Evolutionary conservation across 2,113 vertebrate genomes (phyloP).

Genomic region (Burhinus bistriatus): DNA sequence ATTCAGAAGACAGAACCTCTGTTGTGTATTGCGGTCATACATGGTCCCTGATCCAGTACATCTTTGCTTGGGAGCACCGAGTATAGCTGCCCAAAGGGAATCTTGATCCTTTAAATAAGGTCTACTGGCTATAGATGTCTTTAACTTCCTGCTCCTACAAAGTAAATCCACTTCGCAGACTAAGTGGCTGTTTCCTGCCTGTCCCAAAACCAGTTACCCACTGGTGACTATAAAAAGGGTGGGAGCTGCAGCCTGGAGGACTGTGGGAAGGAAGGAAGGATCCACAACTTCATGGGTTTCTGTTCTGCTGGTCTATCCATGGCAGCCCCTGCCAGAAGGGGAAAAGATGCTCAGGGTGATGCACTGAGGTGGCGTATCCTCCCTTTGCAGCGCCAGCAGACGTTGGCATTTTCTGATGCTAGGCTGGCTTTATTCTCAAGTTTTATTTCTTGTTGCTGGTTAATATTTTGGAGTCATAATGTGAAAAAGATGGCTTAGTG

Average conservation of each 20-base stretch:
- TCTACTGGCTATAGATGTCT: background rate
- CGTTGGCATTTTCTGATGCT: background rate
- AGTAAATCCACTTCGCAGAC: background rate
- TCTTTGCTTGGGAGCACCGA: background rate
- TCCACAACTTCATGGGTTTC: accelerated
- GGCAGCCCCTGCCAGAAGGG: background rate
- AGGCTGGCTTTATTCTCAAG: background rate
- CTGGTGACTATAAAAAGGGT: background rate
- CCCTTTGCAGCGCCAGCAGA: background rate
- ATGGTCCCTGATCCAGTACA: background rate
- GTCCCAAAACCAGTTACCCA: background rate
- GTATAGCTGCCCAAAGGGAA: background rate
- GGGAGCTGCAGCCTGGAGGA: background rate
- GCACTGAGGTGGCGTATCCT: background rate
- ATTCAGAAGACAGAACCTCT: background rate
- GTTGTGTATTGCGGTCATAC: background rate
- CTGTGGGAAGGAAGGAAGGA: background rate
- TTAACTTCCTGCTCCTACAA: background rate
- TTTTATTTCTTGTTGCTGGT: background rate
- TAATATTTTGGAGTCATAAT: background rate
- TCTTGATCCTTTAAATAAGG: background rate
- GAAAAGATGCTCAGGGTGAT: background rate
- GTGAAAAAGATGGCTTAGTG: background rate
- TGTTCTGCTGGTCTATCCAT: background rate
- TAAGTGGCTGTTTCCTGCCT: background rate